Conservation (phyloP, 2,888 invertebrate genomes). For the Gymnocheta viridis region DNA sequence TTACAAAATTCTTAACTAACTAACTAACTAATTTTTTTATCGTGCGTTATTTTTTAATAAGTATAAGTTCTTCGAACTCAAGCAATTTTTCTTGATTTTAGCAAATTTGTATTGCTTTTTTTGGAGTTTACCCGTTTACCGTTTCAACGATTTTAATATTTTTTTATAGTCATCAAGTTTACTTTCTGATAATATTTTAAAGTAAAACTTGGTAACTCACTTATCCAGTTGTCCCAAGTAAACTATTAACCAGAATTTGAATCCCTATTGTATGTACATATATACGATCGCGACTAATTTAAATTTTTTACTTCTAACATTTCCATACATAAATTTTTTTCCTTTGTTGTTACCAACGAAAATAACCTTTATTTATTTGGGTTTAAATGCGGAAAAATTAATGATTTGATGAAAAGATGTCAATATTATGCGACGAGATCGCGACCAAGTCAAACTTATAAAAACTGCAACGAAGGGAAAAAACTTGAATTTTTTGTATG, state of each 20-base stretch:
- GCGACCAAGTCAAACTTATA: conserved; percentile 13
- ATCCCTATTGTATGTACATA: conserved; percentile 2
- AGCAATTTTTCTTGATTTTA: too few relatives aligned
- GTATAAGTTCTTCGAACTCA: too few relatives aligned
- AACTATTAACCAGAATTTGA: conserved; percentile 37
- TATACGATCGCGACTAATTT: conserved; percentile 47
- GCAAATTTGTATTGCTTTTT: neutral
- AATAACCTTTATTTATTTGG: conserved; percentile 76
- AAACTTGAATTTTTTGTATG: neutral
- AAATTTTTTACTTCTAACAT: conserved; percentile 64
- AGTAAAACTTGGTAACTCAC: conserved; percentile 34
- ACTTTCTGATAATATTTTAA: neutral
- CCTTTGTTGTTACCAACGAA: conserved; percentile 7
- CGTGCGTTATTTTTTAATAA: too few relatives aligned
- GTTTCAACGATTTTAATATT: neutral
- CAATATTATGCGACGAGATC: conserved; percentile 68
- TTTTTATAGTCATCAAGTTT: neutral
- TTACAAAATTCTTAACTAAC: too few relatives aligned
- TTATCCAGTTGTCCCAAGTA: neutral
- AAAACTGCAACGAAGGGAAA: conserved; percentile 61
- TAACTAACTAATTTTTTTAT: too few relatives aligned
- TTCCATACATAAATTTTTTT: conserved; percentile 51
- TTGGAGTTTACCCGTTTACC: neutral
- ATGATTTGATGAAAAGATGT: conserved; percentile 81
- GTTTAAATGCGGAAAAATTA: conserved; percentile 79